Evolutionary conservation across 2,797 vertebrate genomes (phyloP).

Genomic region (Microtus californicus): DNA sequence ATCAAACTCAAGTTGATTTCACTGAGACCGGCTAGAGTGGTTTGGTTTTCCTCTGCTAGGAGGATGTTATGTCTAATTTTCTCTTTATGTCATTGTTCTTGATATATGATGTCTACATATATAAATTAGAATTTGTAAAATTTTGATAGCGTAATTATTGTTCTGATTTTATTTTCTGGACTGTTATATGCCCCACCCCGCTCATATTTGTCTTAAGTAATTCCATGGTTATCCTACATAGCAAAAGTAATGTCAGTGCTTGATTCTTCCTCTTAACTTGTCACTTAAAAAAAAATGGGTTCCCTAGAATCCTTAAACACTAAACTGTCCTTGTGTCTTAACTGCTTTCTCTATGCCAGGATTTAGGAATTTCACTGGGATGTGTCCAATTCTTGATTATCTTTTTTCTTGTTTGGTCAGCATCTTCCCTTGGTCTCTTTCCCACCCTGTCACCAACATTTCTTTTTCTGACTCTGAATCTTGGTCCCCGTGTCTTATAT

Average conservation of each 20-base stretch:
- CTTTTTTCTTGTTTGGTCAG: neutral
- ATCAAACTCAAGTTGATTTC: neutral
- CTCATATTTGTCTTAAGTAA: neutral
- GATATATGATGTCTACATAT: neutral
- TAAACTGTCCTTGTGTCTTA: conserved; percentile 10
- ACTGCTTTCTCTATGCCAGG: neutral
- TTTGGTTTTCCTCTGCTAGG: neutral
- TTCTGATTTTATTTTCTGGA: neutral
- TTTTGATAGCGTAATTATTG: neutral
- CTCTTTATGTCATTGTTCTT: neutral
- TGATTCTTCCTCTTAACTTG: conserved; percentile 16
- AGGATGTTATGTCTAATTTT: neutral
- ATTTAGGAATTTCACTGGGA: conserved; percentile 2
- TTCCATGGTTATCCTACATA: neutral
- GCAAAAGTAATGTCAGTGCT: neutral
- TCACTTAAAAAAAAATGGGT: neutral
- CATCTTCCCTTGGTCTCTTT: conserved; percentile 21
- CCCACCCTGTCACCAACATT: neutral
- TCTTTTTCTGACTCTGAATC: neutral
- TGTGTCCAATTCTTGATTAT: conserved; percentile 28
- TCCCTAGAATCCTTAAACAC: neutral
- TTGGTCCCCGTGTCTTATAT: neutral
- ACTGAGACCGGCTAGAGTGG: neutral
- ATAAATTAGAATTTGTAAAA: neutral
- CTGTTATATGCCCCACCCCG: neutral